Conservation (phyloP, 2,888 invertebrate species). For the Pammene aurita region DNA sequence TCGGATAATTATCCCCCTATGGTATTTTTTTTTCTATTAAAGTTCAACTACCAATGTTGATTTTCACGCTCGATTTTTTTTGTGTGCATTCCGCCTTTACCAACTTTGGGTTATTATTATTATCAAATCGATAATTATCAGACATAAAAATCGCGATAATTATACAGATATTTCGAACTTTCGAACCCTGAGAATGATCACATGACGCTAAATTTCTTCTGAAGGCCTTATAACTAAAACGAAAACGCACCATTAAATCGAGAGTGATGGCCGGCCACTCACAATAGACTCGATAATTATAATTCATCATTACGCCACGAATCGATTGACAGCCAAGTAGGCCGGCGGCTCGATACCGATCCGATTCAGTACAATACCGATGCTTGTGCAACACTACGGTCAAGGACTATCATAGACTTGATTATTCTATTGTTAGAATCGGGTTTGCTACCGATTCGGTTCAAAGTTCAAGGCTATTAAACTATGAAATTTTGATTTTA, state of each 20-base stretch:
- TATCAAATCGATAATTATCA: too few relatives aligned
- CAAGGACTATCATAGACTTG: constrained; percentile 67
- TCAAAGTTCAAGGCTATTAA: constrained; percentile 39
- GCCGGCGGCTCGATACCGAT: constrained; percentile 62
- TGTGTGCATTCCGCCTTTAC: too few relatives aligned
- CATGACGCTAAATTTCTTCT: constrained; percentile 1
- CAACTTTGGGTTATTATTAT: too few relatives aligned
- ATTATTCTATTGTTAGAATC: constrained; percentile 55
- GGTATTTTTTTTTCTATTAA: too few relatives aligned
- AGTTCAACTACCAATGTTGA: too few relatives aligned
- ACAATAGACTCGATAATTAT: constrained; percentile 61
- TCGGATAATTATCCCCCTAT: too few relatives aligned
- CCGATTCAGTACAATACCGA: constrained; percentile 69
- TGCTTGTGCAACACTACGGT: constrained; percentile 66
- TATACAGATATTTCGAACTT: too few relatives aligned
- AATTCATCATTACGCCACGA: constrained; percentile 67
- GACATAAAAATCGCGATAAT: too few relatives aligned
- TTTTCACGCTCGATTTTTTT: too few relatives aligned
- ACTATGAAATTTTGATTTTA: constrained; percentile 20
- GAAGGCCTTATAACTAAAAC: constrained; percentile 16
- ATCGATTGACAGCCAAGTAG: constrained; percentile 65
- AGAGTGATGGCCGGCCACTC: constrained; percentile 53
- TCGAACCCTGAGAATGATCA: too few relatives aligned
- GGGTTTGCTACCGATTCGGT: constrained; percentile 38
- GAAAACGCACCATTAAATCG: constrained; percentile 48